Percentiles rank a stretch among this genome's conserved stretches.
These are phyloP conservation scores for Hydrocynus forskahlii DNA, from an alignment of 2,797 vertebrate species.

Conservation along the genomic window DNA sequence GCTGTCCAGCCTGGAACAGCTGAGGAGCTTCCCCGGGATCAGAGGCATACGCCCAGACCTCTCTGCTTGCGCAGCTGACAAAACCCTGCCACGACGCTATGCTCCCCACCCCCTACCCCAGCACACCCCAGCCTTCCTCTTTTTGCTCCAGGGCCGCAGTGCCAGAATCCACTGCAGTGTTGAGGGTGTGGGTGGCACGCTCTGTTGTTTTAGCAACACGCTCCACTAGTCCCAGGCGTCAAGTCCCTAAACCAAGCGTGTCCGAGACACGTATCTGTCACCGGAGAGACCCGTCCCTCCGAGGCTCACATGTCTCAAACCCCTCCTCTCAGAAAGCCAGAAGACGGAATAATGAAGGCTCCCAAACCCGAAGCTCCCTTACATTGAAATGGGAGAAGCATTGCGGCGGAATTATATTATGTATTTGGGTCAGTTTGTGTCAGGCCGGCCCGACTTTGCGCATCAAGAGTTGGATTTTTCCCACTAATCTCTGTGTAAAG, in stretches of 20 bases:
- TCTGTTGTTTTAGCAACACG: conserved; percentile 57
- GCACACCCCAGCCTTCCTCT: conserved; percentile 19
- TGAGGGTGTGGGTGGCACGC: conserved; percentile 41
- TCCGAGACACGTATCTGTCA: conserved; percentile 41
- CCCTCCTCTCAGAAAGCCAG: background rate
- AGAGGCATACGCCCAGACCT: conserved; percentile 49
- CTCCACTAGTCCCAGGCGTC: conserved; percentile 46
- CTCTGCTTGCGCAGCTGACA: conserved; percentile 58
- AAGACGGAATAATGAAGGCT: conserved; percentile 3
- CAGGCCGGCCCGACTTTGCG: conserved; percentile 36
- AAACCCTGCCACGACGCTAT: conserved; percentile 35
- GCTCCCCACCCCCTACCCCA: conserved; percentile 1
- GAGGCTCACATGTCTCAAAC: conserved; percentile 17
- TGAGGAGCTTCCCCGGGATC: conserved; percentile 60
- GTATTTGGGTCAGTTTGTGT: conserved; percentile 59
- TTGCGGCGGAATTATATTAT: conserved; percentile 51
- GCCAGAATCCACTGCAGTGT: conserved; percentile 49
- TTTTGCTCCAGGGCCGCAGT: conserved; percentile 10
- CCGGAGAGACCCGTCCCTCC: conserved; percentile 12
- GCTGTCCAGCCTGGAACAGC: conserved; percentile 59
- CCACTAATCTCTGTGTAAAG: conserved; percentile 33
- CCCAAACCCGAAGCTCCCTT: conserved; percentile 20
- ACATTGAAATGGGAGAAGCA: conserved; percentile 44
- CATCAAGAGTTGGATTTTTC: conserved; percentile 42
- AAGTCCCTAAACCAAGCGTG: conserved; percentile 48